Evolutionary conservation across 2,113 vertebrate genomes (phyloP).

Genomic region (Bothrops jararaca): DNA sequence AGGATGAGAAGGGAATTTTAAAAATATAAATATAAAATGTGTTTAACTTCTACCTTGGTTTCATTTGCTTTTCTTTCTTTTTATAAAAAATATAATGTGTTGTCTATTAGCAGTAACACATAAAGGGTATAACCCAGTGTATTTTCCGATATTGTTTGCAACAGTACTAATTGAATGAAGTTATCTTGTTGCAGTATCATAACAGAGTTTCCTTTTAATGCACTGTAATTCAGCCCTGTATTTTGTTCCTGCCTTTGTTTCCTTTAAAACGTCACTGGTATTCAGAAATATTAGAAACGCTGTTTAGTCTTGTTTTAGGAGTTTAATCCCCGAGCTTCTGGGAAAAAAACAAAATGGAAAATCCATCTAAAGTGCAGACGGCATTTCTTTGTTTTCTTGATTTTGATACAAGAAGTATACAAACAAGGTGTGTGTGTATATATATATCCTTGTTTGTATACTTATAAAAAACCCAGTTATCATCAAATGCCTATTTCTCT

Average conservation of each 20-base stretch:
- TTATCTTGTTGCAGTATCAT: background rate
- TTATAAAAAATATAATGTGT: background rate
- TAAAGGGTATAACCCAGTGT: background rate
- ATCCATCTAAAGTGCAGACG: background rate
- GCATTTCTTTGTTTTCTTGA: conserved; percentile 10
- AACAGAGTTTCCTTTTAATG: background rate
- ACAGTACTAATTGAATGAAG: background rate
- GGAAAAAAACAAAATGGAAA: background rate
- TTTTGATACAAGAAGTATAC: conserved; percentile 25
- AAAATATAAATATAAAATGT: background rate
- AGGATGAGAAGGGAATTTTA: background rate
- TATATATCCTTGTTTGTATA: no score
- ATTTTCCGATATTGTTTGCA: background rate
- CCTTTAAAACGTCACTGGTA: background rate
- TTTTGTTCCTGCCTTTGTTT: background rate
- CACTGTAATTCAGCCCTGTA: background rate
- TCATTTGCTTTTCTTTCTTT: background rate
- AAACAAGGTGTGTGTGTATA: background rate
- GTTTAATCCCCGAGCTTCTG: background rate
- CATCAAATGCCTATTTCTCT: conserved; percentile 8
- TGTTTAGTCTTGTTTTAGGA: background rate
- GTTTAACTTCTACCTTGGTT: background rate
- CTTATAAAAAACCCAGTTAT: background rate
- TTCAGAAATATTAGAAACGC: background rate
- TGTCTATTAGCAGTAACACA: background rate